Conservation (phyloP, 2,113 vertebrate genomes). For the Crotophaga sulcirostris region DNA sequence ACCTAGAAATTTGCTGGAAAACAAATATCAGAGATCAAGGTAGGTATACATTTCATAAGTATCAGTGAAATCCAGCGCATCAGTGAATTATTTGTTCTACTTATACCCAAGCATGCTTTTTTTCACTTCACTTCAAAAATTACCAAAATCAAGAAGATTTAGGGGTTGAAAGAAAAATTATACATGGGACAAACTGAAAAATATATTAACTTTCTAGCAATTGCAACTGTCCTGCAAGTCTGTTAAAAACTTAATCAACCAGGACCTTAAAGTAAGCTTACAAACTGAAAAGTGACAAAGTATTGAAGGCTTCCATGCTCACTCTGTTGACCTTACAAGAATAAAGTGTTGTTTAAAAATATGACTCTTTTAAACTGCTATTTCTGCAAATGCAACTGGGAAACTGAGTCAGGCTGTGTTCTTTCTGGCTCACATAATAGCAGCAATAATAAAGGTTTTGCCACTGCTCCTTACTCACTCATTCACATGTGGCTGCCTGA, state of each 20-base stretch:
- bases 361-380: neutral
- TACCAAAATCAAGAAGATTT: neutral
- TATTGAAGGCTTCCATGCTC: neutral
- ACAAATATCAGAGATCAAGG: neutral
- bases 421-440: neutral
- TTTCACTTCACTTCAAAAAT: neutral
- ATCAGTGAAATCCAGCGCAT: neutral
- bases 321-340: neutral
- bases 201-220: neutral
- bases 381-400: neutral
- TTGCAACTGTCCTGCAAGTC: neutral
- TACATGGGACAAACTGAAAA: neutral
- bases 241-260: neutral
- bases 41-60: neutral
- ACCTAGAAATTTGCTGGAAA: neutral
- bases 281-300: neutral
- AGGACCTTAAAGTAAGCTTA: neutral
- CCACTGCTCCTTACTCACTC: neutral
- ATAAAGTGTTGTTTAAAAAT: slow-evolving; percentile 17
- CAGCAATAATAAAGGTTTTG: neutral
- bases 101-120: neutral
- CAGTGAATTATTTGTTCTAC: neutral
- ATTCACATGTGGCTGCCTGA: neutral
- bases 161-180: neutral
- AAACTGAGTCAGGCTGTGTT: slow-evolving; percentile 2